Evolutionary conservation across 2,113 vertebrate genomes (phyloP).

Genomic region (Heterochromis multidens): DNA sequence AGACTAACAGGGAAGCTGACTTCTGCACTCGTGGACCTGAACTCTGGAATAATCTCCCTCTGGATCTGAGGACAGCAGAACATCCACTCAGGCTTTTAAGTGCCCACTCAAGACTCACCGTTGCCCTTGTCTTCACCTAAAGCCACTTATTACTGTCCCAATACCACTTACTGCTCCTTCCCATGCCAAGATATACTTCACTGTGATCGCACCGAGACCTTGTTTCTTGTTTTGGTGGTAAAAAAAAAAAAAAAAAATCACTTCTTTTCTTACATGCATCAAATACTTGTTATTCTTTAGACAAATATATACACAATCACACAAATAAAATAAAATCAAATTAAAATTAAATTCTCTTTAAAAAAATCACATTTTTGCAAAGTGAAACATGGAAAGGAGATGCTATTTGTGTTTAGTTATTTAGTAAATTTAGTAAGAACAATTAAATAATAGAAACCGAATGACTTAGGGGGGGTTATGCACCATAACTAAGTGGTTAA

Average conservation of each 20-base stretch:
- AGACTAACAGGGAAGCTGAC: neutral
- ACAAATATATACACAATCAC: neutral
- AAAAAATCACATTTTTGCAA: neutral
- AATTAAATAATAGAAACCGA: neutral
- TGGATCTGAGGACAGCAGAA: slow-evolving; percentile 14
- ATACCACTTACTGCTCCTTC: neutral
- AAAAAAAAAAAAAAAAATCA: neutral
- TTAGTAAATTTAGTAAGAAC: neutral
- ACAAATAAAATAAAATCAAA: neutral
- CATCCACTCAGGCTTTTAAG: slow-evolving; percentile 41
- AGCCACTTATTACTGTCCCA: slow-evolving; percentile 12
- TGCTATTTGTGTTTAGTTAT: neutral
- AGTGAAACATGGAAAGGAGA: neutral
- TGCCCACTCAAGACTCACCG: neutral
- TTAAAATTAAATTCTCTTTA: neutral
- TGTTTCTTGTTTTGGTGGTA: neutral
- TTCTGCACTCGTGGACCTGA: slow-evolving; percentile 13
- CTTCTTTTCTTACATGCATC: neutral
- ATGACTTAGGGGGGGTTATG: neutral
- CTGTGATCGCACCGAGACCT: neutral
- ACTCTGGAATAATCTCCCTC: slow-evolving; percentile 42
- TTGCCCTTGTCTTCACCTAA: neutral
- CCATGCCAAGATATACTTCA: neutral
- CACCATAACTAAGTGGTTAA: too few relatives aligned
- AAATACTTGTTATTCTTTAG: neutral